These are phyloP conservation scores for Lasioglossum morio DNA, from an alignment of 2,888 invertebrate species.

Conservation along the genomic window DNA sequence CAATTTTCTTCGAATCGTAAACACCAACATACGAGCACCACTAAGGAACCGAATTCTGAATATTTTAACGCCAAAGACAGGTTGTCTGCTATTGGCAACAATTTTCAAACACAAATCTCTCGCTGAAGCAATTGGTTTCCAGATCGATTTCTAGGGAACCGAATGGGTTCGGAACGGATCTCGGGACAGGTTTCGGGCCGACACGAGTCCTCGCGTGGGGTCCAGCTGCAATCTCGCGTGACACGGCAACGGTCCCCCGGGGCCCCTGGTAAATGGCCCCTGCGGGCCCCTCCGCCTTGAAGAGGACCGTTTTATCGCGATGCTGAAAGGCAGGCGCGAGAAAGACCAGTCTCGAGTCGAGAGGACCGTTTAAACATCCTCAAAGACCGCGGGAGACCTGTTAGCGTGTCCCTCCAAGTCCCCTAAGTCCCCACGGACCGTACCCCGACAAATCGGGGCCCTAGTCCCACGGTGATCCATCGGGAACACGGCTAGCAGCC, in stretches of 20 bases:
- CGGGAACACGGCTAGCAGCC: neutral
- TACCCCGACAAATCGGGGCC: neutral
- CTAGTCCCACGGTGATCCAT: neutral
- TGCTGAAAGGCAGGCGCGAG: neutral
- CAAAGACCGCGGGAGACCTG: neutral
- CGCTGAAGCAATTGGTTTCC: neutral
- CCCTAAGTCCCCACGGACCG: neutral
- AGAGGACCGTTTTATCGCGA: neutral
- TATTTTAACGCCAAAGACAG: neutral
- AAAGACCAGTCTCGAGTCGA: neutral
- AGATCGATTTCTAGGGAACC: neutral
- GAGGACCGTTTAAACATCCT: neutral
- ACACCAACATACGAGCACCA: neutral
- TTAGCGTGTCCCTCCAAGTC: neutral
- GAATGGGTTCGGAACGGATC: neutral
- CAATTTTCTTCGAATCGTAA: too few species aligned
- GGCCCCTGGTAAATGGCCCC: constrained; percentile 46
- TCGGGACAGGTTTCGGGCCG: neutral
- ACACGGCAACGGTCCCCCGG: constrained; percentile 44
- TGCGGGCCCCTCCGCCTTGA: neutral
- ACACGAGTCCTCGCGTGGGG: constrained; percentile 39
- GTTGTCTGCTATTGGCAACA: neutral
- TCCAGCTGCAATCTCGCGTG: constrained; percentile 66
- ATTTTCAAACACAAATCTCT: neutral
- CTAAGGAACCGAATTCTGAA: neutral